phyloP scores from a whole-genome alignment of 2,797 vertebrate genomes.

The Fundulus diaphanus region DNA sequence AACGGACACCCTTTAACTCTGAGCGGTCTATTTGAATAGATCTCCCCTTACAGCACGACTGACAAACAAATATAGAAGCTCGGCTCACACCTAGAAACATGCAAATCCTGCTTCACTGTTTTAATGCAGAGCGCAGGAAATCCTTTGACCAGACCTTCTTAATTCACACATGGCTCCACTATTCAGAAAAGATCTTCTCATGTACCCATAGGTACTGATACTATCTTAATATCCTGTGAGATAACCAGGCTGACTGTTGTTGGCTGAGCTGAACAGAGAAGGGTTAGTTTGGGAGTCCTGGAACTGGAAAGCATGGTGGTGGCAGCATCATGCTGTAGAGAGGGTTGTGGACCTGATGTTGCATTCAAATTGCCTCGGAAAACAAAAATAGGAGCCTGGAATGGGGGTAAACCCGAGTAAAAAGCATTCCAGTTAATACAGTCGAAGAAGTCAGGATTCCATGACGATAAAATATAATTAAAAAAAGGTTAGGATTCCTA shows the following conservation, averaged over 20 bases:
- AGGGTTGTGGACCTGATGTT: no score
- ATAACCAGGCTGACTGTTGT: conserved; percentile 3
- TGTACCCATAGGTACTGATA: conserved; percentile 19
- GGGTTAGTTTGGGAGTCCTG: background rate
- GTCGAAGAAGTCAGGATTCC: no score
- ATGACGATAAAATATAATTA: no score
- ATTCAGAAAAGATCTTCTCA: background rate
- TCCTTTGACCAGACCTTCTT: background rate
- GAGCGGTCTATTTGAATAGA: background rate
- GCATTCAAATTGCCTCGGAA: no score
- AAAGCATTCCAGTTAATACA: no score
- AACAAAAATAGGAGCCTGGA: no score
- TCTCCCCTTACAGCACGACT: background rate
- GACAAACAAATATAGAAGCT: background rate
- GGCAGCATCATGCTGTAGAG: no score
- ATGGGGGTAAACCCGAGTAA: no score
- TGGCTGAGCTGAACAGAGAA: background rate
- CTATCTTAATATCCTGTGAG: conserved; percentile 30
- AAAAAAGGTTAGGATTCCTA: no score
- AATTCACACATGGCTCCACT: background rate
- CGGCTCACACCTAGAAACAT: conserved; percentile 23
- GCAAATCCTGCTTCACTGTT: conserved; percentile 37
- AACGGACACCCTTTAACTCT: background rate
- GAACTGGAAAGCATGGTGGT: no score
- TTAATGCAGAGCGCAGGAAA: conserved; percentile 4